These are phyloP conservation scores for Tanypteryx hageni DNA, from an alignment of 2,888 invertebrate genomes.

Conservation along the genomic window DNA sequence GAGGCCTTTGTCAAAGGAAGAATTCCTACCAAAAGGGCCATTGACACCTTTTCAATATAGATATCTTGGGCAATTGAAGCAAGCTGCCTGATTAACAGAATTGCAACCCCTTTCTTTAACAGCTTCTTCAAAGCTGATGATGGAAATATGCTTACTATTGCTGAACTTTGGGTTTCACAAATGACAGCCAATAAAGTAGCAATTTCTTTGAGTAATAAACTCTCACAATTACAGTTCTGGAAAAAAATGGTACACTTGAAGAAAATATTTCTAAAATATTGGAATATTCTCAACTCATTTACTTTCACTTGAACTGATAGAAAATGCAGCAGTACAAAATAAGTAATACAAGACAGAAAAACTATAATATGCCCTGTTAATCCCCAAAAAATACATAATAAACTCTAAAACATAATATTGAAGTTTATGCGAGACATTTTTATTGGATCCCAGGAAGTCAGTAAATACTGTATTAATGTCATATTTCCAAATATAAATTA, in stretches of 20 bases:
- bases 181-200: conserved; percentile 34
- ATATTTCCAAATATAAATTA: too few species aligned
- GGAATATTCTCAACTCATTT: too few species aligned
- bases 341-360: too few species aligned
- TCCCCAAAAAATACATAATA: too few species aligned
- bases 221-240: conserved; percentile 38
- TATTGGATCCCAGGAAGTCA: too few species aligned
- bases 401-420: too few species aligned
- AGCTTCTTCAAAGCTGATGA: conserved; percentile 24
- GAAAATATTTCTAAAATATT: neutral
- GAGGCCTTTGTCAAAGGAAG: conserved; percentile 29
- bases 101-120: neutral
- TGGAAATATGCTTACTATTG: conserved; percentile 8
- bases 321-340: too few species aligned
- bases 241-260: neutral
- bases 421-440: too few species aligned
- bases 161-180: conserved; percentile 45
- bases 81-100: neutral
- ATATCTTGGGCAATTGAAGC: neutral
- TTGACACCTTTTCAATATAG: neutral
- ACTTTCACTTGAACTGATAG: too few species aligned
- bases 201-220: conserved; percentile 14
- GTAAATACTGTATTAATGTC: too few species aligned
- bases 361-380: too few species aligned
- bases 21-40: conserved; percentile 8